Evolutionary conservation across 2,888 invertebrate genomes (phyloP), one percentile per base, ranked within the genome.

Genomic region (Stenoptilia bipunctidactyla): DNA sequence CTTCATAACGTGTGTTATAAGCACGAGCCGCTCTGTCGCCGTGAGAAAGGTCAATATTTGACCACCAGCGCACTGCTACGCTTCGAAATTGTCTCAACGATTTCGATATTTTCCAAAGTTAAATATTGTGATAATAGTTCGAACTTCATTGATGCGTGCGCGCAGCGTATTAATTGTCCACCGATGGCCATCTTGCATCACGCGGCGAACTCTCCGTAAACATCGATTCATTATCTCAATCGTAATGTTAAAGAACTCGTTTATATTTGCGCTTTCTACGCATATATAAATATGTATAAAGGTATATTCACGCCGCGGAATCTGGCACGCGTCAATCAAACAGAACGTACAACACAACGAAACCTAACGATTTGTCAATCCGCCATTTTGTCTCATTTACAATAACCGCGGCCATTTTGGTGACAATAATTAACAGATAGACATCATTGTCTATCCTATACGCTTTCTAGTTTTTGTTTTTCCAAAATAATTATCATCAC

Each of bases 261-360:
- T 68, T 71, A 67, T 82, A 77, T 82, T 80, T 80, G 79, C 74
- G 64, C 82, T 83, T 82, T 83, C 82, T 79, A 77, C 66, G 66
- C 70, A 61, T 74, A 77, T 71, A 76, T 79, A 77, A 76, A 79
- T 77, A 76, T 67, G 70, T 66, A 68, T 72, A 68, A 71, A 77
- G 67, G 68, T 69, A 66, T 70, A 69, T 71, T 69, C 56, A 51
- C 53, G 58, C 60, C 51, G 60, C 54, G 63, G 73, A 72, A 80
- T 77, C 73, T 80, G 72, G 79, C 79, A 73, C 80, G 79, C 79
- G 82, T 83, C 83, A 83, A 82, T 83, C 80, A 83, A 73, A 76
- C 66, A 67, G 63, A 69, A 73, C 67, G 64, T 63, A 66, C 61
- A 70, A 56, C 20, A 66, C 61, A 70, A 56, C 20, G 73, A 72